These are phyloP conservation scores for Calephelis nemesis DNA, from an alignment of 1,140 invertebrate genomes.

Conservation along the genomic window DNA sequence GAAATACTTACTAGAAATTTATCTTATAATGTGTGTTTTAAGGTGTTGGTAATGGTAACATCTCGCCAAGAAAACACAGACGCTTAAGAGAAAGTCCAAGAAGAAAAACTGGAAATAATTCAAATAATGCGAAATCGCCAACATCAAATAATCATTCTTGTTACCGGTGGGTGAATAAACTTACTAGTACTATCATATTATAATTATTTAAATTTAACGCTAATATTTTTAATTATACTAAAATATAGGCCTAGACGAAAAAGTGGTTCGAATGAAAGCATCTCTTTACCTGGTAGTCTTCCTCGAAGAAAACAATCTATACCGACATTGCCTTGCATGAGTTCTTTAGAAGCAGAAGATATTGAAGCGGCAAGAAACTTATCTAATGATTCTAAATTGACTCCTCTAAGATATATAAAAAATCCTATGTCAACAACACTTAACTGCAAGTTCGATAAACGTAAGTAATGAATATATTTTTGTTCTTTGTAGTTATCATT, in stretches of 20 bases:
- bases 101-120: constrained; percentile 80
- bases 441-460: constrained; percentile 60
- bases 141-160: constrained; percentile 56
- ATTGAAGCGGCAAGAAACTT: constrained; percentile 66
- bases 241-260: constrained; percentile 63
- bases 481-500: neutral
- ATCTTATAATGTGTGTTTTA: constrained; percentile 22
- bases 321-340: constrained; percentile 69
- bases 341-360: constrained; percentile 79
- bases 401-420: constrained; percentile 64
- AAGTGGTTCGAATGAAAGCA: constrained; percentile 79
- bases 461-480: constrained; percentile 32
- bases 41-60: constrained; percentile 65
- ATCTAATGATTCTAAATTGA: constrained; percentile 56
- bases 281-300: constrained; percentile 83
- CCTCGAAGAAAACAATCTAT: constrained; percentile 83
- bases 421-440: constrained; percentile 63
- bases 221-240: too few relatives aligned
- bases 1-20: neutral
- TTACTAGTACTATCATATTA: neutral
- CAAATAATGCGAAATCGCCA: constrained; percentile 71
- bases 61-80: constrained; percentile 80
- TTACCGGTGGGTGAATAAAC: constrained; percentile 57
- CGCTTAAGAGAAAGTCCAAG: constrained; percentile 83
- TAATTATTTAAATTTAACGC: too few relatives aligned